Conservation (phyloP, 2,888 invertebrate genomes). For the Cataglyphis cursor region DNA sequence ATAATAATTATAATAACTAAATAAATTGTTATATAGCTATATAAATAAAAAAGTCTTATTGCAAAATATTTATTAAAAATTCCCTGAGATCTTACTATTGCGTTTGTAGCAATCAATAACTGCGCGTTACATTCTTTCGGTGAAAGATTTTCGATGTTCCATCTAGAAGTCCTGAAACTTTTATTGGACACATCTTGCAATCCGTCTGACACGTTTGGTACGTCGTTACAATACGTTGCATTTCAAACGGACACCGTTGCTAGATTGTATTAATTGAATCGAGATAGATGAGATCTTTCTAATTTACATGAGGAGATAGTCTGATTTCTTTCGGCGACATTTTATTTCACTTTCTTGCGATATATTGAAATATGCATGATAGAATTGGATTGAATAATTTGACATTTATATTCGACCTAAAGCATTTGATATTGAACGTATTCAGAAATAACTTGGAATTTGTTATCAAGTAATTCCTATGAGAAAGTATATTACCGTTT, state of each 20-base stretch:
- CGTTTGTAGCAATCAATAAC: conserved; percentile 21
- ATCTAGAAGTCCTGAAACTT: conserved; percentile 27
- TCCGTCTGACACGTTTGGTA: conserved; percentile 13
- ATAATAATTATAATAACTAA: not conserved
- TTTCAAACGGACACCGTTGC: conserved; percentile 2
- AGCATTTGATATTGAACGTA: not conserved
- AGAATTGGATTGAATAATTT: not conserved
- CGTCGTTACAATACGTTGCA: conserved; percentile 22
- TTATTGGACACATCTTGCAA: conserved; percentile 48
- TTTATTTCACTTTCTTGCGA: not conserved
- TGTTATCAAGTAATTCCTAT: not conserved
- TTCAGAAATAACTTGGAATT: not conserved
- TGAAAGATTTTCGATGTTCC: conserved; percentile 37
- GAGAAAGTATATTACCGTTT: not conserved
- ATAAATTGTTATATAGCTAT: not conserved
- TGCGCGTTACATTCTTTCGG: conserved; percentile 19
- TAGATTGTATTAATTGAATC: conserved; percentile 45
- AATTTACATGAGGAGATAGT: conserved; percentile 13
- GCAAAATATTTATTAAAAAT: conserved; percentile 40
- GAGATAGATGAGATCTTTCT: conserved; percentile 12
- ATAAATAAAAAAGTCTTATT: not conserved
- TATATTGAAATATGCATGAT: not conserved
- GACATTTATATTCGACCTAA: not conserved
- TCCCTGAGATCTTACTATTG: not conserved
- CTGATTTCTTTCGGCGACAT: conserved; percentile 23